Evolutionary conservation across 2,888 invertebrate species (phyloP).

Genomic region (Amphipyra berbera): DNA sequence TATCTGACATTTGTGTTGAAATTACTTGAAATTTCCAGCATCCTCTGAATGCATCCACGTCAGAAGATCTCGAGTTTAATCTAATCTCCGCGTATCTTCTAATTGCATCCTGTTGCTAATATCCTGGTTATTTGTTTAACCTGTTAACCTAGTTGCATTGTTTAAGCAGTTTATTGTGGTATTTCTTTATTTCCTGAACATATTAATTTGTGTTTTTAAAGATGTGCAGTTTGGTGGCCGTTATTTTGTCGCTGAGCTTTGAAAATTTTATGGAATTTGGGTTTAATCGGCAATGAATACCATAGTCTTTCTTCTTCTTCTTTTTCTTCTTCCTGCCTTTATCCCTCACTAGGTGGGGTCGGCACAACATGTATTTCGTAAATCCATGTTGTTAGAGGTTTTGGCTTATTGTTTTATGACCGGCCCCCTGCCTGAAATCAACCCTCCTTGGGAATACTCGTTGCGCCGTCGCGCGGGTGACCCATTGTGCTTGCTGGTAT

Average conservation of each 20-base stretch:
- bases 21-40: conserved; percentile 27
- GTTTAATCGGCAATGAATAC: too few relatives aligned
- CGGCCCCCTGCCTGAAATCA: too few relatives aligned
- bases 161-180: conserved; percentile 28
- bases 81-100: conserved; percentile 52
- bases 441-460: too few relatives aligned
- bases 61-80: conserved; percentile 46
- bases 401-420: too few relatives aligned
- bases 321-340: too few relatives aligned
- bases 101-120: conserved; percentile 52
- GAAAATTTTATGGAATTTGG: too few relatives aligned
- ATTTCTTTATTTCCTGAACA: conserved; percentile 30
- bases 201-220: conserved; percentile 8
- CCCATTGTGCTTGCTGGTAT: too few relatives aligned
- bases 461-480: too few relatives aligned
- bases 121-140: conserved; percentile 41
- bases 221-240: conserved; percentile 6
- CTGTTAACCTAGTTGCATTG: conserved; percentile 42
- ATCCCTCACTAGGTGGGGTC: too few relatives aligned
- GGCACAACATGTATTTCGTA: too few relatives aligned
- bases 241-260: background rate
- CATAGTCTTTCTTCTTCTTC: too few relatives aligned
- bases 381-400: too few relatives aligned
- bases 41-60: conserved; percentile 35
- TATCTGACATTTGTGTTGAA: conserved; percentile 19